Evolutionary conservation across 2,113 vertebrate species (phyloP), one percentile per base, ranked within the genome.

Genomic region (Micromys minutus): DNA sequence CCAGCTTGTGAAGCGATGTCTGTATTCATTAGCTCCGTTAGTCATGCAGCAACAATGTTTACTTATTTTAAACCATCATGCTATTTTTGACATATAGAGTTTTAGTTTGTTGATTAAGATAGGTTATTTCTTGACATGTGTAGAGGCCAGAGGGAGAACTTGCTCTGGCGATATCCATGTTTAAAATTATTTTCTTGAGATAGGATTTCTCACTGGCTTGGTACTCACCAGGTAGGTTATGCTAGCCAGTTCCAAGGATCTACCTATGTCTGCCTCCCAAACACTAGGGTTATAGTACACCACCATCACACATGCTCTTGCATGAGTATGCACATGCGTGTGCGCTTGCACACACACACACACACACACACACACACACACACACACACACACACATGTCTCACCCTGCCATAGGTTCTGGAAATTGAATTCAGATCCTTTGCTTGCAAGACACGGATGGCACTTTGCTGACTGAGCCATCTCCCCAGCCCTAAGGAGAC

Each of bases 81-180:
- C 75, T 57, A 29, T 75, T 91, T 16, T 6, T 81, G 75, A 79
- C 36, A 59, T 26, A 42, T 16, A 26, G 29, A 71, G 22, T 72
- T 72, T 71, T 71, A 34, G 72, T 84, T 85, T 89, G 59, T 84
- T 26, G 79, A 11, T 90, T 88, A 92, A 75, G 88, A 57, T 76
- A 67, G 50, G 4, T 63, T 87, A 7, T 81, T 87, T 47, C 69
- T 72, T 67, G 74, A 77, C n/a, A 57, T 59, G 11, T 57, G 36
- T 39, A 59, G 36, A 59, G 9, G 79, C 22, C 79, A 81, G 36
- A 59, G 61, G 26, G 61, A 63, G 55, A 11, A 81, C 79, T 61
- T 83, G 42, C 10, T 61, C 80, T 55, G 80, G n/a, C 36, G 36
- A 59, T 1, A 42, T 83, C 13, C 55, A 61, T 24, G 22, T 80